Evolutionary conservation across 2,888 invertebrate species (phyloP).

Genomic region (Pachydiplax longipennis): DNA sequence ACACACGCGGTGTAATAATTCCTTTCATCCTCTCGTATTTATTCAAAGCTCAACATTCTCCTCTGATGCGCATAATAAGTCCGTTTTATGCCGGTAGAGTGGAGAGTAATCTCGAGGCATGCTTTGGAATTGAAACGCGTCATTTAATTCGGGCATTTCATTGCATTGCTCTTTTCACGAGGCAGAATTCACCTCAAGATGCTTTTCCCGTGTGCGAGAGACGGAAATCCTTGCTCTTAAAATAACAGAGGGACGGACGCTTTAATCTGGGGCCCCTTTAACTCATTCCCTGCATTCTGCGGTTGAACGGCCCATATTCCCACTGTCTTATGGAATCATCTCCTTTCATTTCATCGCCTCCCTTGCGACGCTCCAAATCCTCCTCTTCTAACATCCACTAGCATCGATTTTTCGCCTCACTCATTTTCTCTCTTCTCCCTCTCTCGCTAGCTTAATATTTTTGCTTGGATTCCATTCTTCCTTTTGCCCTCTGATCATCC

Average conservation of each 20-base stretch:
- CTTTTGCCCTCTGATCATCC: background rate
- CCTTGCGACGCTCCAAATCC: background rate
- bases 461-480: background rate
- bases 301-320: constrained; percentile 15
- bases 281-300: constrained; percentile 8
- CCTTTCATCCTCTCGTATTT: no score
- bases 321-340: constrained; percentile 30
- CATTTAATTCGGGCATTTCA: background rate
- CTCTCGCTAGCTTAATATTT: background rate
- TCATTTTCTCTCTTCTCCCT: background rate
- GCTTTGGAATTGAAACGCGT: background rate
- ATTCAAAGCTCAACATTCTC: no score
- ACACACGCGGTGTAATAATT: no score
- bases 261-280: constrained; percentile 1
- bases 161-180: background rate
- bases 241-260: background rate
- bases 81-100: background rate
- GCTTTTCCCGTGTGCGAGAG: background rate
- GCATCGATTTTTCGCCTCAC: background rate
- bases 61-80: no score
- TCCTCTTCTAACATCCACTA: background rate
- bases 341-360: background rate
- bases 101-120: background rate
- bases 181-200: background rate
- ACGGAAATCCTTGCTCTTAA: background rate